These are phyloP conservation scores for Empidonax alnorum DNA, from an alignment of 2,113 vertebrate species.

Conservation along the genomic window DNA sequence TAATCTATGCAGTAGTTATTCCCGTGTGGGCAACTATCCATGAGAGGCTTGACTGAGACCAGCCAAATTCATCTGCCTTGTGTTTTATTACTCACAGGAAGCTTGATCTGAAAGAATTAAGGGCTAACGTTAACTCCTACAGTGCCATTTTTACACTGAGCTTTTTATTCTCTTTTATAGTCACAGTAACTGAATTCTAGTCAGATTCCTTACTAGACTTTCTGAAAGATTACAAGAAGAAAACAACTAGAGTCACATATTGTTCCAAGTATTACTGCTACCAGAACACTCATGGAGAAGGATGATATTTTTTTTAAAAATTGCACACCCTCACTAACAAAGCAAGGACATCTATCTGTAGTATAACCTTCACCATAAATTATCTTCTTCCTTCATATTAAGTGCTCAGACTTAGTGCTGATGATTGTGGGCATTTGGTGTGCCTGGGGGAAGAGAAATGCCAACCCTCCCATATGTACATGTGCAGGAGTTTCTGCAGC, in stretches of 20 bases:
- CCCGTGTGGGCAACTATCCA: constrained; percentile 25
- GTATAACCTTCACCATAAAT: not conserved
- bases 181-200: not conserved
- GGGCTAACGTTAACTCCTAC: constrained; percentile 36
- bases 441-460: not conserved
- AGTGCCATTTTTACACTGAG: not conserved
- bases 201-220: not conserved
- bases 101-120: constrained; percentile 34
- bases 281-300: not conserved
- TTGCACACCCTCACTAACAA: not conserved
- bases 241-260: not conserved
- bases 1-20: constrained; percentile 33
- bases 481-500: not conserved
- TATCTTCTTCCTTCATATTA: not conserved
- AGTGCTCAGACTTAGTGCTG: not conserved
- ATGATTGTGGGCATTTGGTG: not conserved
- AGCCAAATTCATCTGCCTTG: constrained; percentile 43
- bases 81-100: constrained; percentile 53
- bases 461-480: not conserved
- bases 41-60: constrained; percentile 35
- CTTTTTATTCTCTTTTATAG: not conserved
- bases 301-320: not conserved
- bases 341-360: not conserved
- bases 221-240: not conserved
- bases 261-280: not conserved